Percentiles rank a stretch among this genome's conserved stretches.
Evolutionary conservation across 2,113 vertebrate genomes (phyloP).

Genomic region (Centrocercus urophasianus): DNA sequence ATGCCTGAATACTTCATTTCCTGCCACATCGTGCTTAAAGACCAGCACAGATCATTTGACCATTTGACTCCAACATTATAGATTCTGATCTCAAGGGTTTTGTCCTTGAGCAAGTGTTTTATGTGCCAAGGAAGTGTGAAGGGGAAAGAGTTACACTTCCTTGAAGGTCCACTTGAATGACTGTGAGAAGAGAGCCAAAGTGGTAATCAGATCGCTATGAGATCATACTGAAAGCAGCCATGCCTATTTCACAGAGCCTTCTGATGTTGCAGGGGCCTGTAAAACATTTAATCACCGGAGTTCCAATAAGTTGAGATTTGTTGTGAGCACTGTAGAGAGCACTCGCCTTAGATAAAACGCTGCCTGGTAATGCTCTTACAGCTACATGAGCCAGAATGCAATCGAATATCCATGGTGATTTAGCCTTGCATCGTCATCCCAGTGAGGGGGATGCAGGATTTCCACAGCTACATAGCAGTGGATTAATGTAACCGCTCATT

Average conservation of each 20-base stretch:
- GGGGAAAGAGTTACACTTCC: constrained; percentile 58
- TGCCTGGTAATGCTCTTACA: constrained; percentile 69
- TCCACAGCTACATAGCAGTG: constrained; percentile 50
- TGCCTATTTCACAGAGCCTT: constrained; percentile 53
- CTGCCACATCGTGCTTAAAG: neutral
- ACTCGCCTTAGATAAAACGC: constrained; percentile 53
- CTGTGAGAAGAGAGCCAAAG: constrained; percentile 53
- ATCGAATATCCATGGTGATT: constrained; percentile 69
- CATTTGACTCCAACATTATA: neutral
- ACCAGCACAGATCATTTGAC: neutral
- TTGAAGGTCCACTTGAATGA: constrained; percentile 44
- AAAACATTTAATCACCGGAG: constrained; percentile 65
- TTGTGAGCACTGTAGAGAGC: constrained; percentile 58
- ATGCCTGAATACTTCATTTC: neutral
- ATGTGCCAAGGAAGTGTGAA: constrained; percentile 11
- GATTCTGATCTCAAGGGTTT: neutral
- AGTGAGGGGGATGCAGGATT: constrained; percentile 49
- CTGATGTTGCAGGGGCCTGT: constrained; percentile 65
- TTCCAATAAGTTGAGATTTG: constrained; percentile 64
- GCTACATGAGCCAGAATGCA: constrained; percentile 59
- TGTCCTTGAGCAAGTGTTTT: neutral
- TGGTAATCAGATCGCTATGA: constrained; percentile 65
- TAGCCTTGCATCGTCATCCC: constrained; percentile 44
- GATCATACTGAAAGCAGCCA: constrained; percentile 62
- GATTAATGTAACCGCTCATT: constrained; percentile 62